These are phyloP conservation scores for Chironomus tentans DNA, from an alignment of 2,888 invertebrate species.

Conservation along the genomic window DNA sequence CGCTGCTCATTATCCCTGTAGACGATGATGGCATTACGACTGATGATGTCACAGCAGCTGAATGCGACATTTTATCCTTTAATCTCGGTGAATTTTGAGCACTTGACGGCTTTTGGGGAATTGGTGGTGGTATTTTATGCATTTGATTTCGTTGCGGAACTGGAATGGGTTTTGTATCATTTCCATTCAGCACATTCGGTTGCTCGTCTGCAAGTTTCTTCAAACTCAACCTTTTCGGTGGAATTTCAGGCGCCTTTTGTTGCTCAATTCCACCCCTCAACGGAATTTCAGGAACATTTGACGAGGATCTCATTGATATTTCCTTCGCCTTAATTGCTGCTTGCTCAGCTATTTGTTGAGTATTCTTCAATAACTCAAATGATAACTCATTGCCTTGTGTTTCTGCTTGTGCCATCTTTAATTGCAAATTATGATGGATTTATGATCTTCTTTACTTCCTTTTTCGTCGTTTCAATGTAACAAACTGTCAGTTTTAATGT, in stretches of 20 bases:
- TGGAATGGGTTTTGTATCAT: slow-evolving; percentile 1
- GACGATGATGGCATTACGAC: neutral
- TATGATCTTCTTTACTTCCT: neutral
- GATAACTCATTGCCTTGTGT: slow-evolving; percentile 35
- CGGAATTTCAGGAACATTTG: slow-evolving; percentile 40
- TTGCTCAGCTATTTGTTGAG: slow-evolving; percentile 41
- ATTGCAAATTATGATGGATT: neutral
- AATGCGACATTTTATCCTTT: slow-evolving; percentile 34
- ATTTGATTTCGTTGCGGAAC: slow-evolving; percentile 21
- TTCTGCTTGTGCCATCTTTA: slow-evolving; percentile 32
- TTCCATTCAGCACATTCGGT: neutral
- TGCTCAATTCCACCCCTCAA: slow-evolving; percentile 35
- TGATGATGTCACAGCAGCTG: neutral
- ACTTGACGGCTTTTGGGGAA: slow-evolving; percentile 39
- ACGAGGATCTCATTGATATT: slow-evolving; percentile 34
- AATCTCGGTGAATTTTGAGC: slow-evolving; percentile 40
- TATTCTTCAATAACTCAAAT: slow-evolving; percentile 40
- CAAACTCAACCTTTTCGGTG: slow-evolving; percentile 40
- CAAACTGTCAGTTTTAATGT: too few relatives aligned
- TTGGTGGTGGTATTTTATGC: slow-evolving; percentile 35
- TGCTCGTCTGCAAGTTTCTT: slow-evolving; percentile 32
- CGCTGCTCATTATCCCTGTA: neutral
- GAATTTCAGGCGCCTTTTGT: slow-evolving; percentile 40
- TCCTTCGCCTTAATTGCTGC: slow-evolving; percentile 41
- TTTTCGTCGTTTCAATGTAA: neutral